Base-by-base conservation (phyloP, 2,888 invertebrate genomes). In the Endotricha flammealis region DNA sequence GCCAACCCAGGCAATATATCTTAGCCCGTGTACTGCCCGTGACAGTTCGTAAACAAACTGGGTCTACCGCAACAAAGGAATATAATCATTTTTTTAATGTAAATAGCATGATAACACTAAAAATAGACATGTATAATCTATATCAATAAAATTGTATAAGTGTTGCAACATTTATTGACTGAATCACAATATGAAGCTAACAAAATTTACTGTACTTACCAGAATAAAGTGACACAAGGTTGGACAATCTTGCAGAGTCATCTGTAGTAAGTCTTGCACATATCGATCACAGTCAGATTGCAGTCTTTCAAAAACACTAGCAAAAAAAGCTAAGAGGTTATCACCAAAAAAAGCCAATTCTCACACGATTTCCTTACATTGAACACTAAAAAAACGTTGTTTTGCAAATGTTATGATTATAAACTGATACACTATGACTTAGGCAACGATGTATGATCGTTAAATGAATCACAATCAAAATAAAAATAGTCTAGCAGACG, bases 31-130 rank as follows among this genome's bases (percentile, higher is more conserved):
- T 83, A 85, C 85, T 86, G 86, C 68, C 83, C 83, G 82, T 87
- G 87, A 87, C 87, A 87, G 86, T 87, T 87, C 83, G 87, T 87
- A 87, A 87, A 87, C 87, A 87, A 87, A 87, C 87, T 81, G 82
- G 72, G 81, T 77, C 83, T 86, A 83, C 85, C 85, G 81, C 83
- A 85, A 86, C 82, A 83, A 80, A 72, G 73, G 62, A 50, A 46
- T 53, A 63, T 52, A 63, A 63, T 58, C 60, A 64, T 63, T 69
- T 32, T 65, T 53, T 40, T 36, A 45, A 39, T 40, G 40, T 39
- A 53, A 65, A 60, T 62, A 57, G 40, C 42, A 49, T 46, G 36
- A 34, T 41, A 38, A 32, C 32, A 35, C 39, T 42, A 45, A 57
- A 49, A 46, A 38, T 38, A 45, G 42, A 39, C 38, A 41, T 36